Evolutionary conservation across 37 sponge, comb jelly and placozoan genomes (phyloP), one percentile per base, ranked within the genome.

Genomic region (Halichondria panicea): DNA sequence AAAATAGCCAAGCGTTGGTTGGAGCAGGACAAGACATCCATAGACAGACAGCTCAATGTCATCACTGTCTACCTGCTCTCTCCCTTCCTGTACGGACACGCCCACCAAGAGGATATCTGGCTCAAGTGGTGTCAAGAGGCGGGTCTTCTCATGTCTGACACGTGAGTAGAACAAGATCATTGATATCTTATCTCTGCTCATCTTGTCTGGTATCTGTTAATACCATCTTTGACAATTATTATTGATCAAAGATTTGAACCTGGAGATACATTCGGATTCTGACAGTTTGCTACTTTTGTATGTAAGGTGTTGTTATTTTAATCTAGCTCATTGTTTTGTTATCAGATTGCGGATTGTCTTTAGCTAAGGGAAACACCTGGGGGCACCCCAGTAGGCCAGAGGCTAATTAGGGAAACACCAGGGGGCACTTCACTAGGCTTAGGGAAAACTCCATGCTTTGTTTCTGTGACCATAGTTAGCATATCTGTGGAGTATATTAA

Each of bases 61-160:
- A 43, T 83, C 44, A 59, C 64, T 15, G 63, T 79, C 19, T 63
- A 79, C 48, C 43, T 83, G 2, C 62, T 83, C 37, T 78, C 79
- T 30, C 89, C 89, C 2, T 80, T 79, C 36, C 76, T 89, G 28
- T 89, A 66, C 48, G 89, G 89, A 19, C 68, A 58, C 53, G 68
- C 82, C 46, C 75, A 81, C 64, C 59, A 80, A 38, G 41, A 74
- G 22, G 87, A 86, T 38, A 59, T 43, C 42, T 82, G 83, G 83
- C 67, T 82, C 7, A 44, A 37, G 21, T 74, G 83, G 75, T 82
- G 83, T 42, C 35, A 43, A 30, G 31, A 82, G 68, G 83, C 44
- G 7, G 68, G 75, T 0, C 68, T 82, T 0, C 53, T 82, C 0
- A n/a, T 11, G 39, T 70, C 71, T 4, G 72, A 71, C 37, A 46